A percentile compares a stretch with the other conserved stretches of the same genome.
These are phyloP conservation scores for Amazona ochrocephala DNA, from an alignment of 2,797 vertebrate genomes.

Conservation along the genomic window DNA sequence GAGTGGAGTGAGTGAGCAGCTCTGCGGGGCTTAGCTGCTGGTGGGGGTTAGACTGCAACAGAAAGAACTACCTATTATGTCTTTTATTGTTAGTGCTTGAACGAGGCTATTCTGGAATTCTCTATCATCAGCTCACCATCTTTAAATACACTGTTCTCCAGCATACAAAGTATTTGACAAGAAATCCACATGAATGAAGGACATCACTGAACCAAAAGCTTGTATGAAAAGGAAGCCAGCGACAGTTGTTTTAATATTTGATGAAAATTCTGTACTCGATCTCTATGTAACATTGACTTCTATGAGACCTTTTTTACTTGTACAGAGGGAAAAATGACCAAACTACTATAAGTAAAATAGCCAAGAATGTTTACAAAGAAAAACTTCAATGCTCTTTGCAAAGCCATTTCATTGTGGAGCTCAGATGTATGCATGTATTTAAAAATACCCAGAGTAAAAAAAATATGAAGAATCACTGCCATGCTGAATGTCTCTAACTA, in stretches of 20 bases:
- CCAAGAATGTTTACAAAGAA: not conserved
- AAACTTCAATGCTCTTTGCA: not conserved
- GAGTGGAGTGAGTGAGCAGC: not conserved
- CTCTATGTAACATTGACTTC: not conserved
- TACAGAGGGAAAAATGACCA: not conserved
- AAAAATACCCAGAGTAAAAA: conserved; percentile 9
- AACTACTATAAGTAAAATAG: not conserved
- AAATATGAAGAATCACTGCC: not conserved
- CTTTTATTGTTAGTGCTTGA: not conserved
- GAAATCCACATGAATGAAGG: not conserved
- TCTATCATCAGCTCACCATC: not conserved
- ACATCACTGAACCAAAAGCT: not conserved
- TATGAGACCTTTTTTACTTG: not conserved
- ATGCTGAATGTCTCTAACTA: not conserved
- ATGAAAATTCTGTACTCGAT: not conserved
- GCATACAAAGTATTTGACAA: not conserved
- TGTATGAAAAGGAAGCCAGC: not conserved
- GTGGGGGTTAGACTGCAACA: not conserved
- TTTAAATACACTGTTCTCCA: not conserved
- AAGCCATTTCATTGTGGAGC: not conserved
- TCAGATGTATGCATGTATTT: not conserved
- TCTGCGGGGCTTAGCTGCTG: not conserved
- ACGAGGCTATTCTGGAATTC: not conserved
- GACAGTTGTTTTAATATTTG: not conserved
- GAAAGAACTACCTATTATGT: not conserved